phyloP scores from a whole-genome alignment of 2,888 invertebrate genomes.

The Parochlus steinenii region DNA sequence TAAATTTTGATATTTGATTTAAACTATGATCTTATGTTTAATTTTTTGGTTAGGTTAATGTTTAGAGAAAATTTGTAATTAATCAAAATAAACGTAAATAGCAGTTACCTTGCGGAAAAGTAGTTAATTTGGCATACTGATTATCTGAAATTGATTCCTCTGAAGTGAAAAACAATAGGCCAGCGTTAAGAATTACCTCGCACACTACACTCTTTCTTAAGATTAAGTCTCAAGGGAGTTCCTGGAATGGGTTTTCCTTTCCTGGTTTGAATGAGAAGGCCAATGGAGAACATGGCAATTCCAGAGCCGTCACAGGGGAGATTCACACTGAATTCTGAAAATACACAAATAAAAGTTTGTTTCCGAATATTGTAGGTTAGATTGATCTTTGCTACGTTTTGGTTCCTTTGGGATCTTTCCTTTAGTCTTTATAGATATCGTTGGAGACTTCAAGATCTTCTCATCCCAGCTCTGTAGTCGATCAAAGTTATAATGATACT shows the following conservation, averaged over 20 bases:
- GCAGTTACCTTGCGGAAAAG: conserved; percentile 31
- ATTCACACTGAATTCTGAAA: conserved; percentile 71
- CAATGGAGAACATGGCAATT: conserved; percentile 73
- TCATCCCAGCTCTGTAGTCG: conserved; percentile 70
- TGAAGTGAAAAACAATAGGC: no score
- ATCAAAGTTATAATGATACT: conserved; percentile 76
- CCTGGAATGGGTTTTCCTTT: conserved; percentile 67
- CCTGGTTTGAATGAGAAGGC: conserved; percentile 65
- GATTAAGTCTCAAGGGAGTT: conserved; percentile 69
- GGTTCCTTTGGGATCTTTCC: conserved; percentile 73
- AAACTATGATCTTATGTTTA: no score
- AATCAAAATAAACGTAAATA: no score
- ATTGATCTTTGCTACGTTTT: conserved; percentile 42
- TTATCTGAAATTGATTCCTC: conserved; percentile 81
- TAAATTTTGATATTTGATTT: no score
- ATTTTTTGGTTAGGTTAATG: no score
- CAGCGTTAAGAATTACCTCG: no score
- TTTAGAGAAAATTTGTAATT: no score
- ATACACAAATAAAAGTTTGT: conserved; percentile 11
- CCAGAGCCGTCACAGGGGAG: conserved; percentile 80
- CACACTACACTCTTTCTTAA: conserved; percentile 77
- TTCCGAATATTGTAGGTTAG: not conserved
- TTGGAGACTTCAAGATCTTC: conserved; percentile 68
- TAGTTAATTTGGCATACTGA: no score
- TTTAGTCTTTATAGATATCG: conserved; percentile 69